phyloP scores from a whole-genome alignment of 2,797 vertebrate species.

The Heliangelus exortis region DNA sequence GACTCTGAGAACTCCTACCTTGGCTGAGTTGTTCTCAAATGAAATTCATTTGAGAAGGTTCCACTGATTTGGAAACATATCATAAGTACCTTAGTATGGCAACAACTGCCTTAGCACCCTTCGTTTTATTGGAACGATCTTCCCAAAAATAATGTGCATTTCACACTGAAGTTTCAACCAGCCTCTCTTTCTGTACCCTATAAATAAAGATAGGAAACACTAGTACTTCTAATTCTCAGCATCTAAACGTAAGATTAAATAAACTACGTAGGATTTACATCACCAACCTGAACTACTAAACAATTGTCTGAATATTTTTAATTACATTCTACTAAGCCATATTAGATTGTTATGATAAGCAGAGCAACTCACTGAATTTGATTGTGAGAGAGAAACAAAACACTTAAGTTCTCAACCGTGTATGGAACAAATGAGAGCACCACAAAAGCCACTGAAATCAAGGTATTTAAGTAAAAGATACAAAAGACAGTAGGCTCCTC shows the following conservation, averaged over 20 bases:
- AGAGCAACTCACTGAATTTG: not conserved
- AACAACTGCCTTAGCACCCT: not conserved
- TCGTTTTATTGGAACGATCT: conserved; percentile 1
- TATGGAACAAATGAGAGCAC: not conserved
- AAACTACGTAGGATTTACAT: not conserved
- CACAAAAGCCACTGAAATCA: not conserved
- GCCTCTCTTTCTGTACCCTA: not conserved
- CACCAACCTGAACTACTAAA: not conserved
- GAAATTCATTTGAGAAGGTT: not conserved
- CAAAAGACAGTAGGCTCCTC: not conserved
- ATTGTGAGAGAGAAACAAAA: not conserved
- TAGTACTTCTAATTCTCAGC: not conserved
- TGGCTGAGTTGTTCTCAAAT: not conserved
- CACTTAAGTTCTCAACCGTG: not conserved
- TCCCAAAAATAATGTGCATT: not conserved
- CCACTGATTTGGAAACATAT: not conserved
- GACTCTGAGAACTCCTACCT: not conserved
- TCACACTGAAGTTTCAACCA: conserved; percentile 19
- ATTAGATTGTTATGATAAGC: not conserved
- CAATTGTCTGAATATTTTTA: not conserved
- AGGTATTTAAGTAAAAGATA: not conserved
- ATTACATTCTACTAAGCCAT: not conserved
- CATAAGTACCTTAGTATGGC: not conserved
- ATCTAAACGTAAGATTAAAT: not conserved
- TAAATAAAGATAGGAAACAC: not conserved